Percentiles rank a stretch among this genome's conserved stretches.
These are phyloP conservation scores for Sycophaga agraensis DNA, from an alignment of 1,140 invertebrate genomes.

Conservation along the genomic window DNA sequence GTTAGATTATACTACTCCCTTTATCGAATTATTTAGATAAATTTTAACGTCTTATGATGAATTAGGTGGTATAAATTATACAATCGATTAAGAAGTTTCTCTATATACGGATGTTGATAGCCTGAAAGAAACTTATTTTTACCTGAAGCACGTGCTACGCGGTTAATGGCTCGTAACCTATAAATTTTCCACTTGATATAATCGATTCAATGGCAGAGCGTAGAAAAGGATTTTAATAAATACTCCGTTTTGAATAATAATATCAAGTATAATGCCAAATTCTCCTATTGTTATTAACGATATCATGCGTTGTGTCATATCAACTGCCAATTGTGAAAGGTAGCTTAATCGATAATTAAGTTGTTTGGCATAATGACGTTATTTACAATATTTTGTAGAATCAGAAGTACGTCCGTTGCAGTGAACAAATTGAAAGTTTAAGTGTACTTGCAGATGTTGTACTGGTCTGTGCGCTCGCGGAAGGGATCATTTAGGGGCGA, in stretches of 20 bases:
- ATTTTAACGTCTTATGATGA: background rate
- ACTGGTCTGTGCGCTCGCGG: too few relatives aligned
- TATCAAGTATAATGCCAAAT: too few relatives aligned
- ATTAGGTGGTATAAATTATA: constrained; percentile 3
- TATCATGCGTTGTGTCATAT: too few relatives aligned
- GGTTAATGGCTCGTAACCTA: constrained; percentile 26
- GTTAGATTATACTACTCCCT: background rate
- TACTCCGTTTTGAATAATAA: background rate
- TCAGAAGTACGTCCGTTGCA: too few relatives aligned
- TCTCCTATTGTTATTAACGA: too few relatives aligned
- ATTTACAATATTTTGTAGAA: too few relatives aligned
- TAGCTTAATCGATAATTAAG: too few relatives aligned
- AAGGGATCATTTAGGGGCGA: too few relatives aligned
- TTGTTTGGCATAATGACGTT: too few relatives aligned
- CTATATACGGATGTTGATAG: constrained; percentile 9
- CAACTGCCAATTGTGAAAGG: too few relatives aligned
- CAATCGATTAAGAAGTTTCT: background rate
- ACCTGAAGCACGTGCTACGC: constrained; percentile 18
- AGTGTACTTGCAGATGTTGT: too few relatives aligned
- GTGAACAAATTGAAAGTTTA: too few relatives aligned
- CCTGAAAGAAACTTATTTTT: constrained; percentile 19
- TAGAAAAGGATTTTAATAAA: constrained; percentile 17
- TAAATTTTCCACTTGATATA: constrained; percentile 24
- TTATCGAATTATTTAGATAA: background rate
- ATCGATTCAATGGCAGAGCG: background rate